A percentile compares a stretch with the other conserved stretches of the same genome.
Evolutionary conservation across 2,113 vertebrate genomes (phyloP).

Genomic region (Lepus timidus): DNA sequence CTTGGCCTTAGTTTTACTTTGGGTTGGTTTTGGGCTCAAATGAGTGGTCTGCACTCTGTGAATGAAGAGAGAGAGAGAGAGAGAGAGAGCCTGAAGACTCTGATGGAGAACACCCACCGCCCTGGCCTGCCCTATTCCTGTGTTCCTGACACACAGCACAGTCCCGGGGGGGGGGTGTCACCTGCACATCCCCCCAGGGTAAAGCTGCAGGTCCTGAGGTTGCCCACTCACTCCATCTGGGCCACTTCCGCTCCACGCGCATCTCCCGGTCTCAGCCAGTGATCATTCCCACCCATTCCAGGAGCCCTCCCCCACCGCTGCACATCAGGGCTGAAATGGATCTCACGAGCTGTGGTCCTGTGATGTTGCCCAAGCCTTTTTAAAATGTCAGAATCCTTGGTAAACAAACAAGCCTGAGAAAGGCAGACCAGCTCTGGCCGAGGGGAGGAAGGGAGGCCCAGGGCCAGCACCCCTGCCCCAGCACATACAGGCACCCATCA

Average conservation of each 20-base stretch:
- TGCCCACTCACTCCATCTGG: not conserved
- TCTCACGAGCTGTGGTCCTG: not conserved
- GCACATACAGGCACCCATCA: not conserved
- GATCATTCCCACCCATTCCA: not conserved
- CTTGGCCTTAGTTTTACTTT: slow-evolving; percentile 14
- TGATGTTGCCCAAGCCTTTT: slow-evolving; percentile 5
- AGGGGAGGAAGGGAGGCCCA: not conserved
- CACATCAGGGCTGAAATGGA: not conserved
- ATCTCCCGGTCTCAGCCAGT: not conserved
- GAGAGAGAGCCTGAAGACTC: not conserved
- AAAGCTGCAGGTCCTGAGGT: not conserved
- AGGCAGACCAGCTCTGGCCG: not conserved
- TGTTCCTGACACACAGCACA: not conserved
- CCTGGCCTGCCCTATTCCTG: not conserved
- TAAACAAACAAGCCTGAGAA: slow-evolving; percentile 36
- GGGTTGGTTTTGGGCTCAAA: not conserved
- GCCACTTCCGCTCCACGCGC: not conserved
- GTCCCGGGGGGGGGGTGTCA: not conserved
- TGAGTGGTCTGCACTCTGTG: not conserved
- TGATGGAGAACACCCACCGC: not conserved
- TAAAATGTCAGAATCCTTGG: slow-evolving; percentile 15
- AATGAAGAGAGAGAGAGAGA: not conserved
- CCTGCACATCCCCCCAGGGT: not conserved
- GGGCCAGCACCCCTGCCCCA: not conserved
- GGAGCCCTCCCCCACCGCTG: not conserved